Percentiles rank a stretch among this genome's conserved stretches.
Evolutionary conservation across 37 sponge, comb jelly and placozoan genomes (phyloP).

Genomic region (Eunapius fragilis): DNA sequence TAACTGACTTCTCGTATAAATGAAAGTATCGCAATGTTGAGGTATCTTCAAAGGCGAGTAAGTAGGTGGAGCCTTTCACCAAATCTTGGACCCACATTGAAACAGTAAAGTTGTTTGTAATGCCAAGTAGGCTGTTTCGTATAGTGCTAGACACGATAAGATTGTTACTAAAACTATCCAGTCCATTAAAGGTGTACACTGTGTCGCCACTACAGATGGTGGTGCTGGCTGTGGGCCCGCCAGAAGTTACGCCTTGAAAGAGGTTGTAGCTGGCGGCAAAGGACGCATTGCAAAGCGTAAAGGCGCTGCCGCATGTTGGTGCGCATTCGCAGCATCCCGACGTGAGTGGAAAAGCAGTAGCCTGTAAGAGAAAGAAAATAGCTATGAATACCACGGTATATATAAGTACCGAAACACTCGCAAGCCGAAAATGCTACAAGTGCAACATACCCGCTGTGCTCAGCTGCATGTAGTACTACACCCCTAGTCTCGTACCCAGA

Average conservation of each 20-base stretch:
- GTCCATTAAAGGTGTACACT: slow-evolving; percentile 32
- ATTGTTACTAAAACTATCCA: not conserved
- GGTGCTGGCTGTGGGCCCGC: not conserved
- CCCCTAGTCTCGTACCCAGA: no score
- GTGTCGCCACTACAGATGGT: not conserved
- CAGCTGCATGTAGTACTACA: no score
- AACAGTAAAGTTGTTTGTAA: slow-evolving; percentile 41
- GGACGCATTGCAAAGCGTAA: not conserved
- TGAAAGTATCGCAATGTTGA: slow-evolving; percentile 26
- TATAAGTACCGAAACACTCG: no score
- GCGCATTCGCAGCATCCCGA: slow-evolving; percentile 44
- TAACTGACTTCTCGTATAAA: not conserved
- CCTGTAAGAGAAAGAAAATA: not conserved
- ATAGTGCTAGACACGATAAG: not conserved
- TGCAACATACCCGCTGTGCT: no score
- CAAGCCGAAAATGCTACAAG: no score
- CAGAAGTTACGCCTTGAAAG: not conserved
- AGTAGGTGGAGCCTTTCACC: not conserved
- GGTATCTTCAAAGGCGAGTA: slow-evolving; percentile 44
- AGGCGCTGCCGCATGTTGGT: not conserved
- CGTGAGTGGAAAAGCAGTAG: slow-evolving; percentile 27
- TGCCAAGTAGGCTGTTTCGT: not conserved
- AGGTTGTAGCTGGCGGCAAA: slow-evolving; percentile 3
- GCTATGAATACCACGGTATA: not conserved
- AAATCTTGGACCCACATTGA: slow-evolving; percentile 45